Evolutionary conservation across 2,113 vertebrate species (phyloP).

Genomic region (Sapajus apella): DNA sequence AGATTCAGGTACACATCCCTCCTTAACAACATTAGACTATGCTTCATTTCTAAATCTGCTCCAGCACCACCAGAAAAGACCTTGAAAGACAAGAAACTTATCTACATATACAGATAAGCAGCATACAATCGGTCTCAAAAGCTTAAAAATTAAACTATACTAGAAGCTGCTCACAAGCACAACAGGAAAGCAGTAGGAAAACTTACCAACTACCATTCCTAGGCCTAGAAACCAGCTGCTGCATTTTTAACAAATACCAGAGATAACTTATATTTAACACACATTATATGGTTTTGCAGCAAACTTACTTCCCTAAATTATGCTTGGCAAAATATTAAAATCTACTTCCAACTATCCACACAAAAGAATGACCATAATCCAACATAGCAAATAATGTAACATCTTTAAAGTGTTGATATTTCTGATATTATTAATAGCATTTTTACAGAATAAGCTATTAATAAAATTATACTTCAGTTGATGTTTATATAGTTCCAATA

Average conservation of each 20-base stretch:
- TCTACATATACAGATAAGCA: neutral
- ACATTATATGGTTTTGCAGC: conserved; percentile 12
- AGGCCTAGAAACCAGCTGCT: neutral
- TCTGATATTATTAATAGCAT: neutral
- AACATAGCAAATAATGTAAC: neutral
- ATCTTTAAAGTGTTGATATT: neutral
- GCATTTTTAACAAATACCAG: neutral
- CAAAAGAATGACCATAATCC: neutral
- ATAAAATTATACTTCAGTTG: neutral
- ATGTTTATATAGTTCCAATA: neutral
- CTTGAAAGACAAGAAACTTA: neutral
- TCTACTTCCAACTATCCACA: neutral
- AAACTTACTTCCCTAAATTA: conserved; percentile 25
- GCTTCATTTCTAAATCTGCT: neutral
- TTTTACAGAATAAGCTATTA: neutral
- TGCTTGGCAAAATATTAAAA: neutral
- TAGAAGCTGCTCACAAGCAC: neutral
- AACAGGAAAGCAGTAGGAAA: neutral
- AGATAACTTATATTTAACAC: neutral
- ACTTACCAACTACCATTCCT: neutral
- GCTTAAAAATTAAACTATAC: neutral
- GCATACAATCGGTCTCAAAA: neutral
- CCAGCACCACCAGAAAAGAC: neutral
- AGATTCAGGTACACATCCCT: neutral
- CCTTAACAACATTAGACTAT: neutral